Evolutionary conservation across 2,888 invertebrate species (phyloP).

Genomic region (Andrena haemorrhoa): DNA sequence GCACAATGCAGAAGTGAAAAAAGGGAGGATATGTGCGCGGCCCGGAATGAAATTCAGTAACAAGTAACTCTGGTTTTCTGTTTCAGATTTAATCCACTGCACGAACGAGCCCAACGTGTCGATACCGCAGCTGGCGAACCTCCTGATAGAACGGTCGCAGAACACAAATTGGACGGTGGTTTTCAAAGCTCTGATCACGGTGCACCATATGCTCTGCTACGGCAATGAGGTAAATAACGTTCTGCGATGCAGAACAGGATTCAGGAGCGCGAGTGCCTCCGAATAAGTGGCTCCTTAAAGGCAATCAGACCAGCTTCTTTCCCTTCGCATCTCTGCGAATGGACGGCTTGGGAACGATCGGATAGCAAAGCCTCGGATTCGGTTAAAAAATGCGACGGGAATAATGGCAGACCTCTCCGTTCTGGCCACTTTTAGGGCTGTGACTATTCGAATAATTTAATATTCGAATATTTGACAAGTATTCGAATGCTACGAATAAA

Average conservation of each 20-base stretch:
- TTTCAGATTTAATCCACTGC: constrained; percentile 98
- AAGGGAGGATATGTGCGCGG: no score
- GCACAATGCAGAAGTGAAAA: no score
- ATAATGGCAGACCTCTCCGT: neutral
- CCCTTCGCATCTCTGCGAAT: neutral
- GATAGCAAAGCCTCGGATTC: neutral
- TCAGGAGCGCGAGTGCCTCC: neutral
- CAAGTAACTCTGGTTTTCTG: neutral
- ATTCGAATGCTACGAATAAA: no score
- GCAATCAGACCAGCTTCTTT: constrained; percentile 15
- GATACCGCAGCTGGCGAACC: constrained; percentile 99
- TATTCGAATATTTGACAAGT: no score
- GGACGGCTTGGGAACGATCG: neutral
- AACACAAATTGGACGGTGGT: constrained; percentile 99
- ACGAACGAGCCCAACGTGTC: constrained; percentile 99
- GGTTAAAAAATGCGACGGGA: neutral
- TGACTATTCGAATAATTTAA: no score
- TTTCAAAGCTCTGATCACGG: constrained; percentile 98
- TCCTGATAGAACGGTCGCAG: constrained; percentile 98
- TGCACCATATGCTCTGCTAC: constrained; percentile 99
- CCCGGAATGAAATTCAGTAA: neutral
- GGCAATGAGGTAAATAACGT: constrained; percentile 96
- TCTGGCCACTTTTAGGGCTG: constrained; percentile 1
- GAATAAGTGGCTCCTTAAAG: constrained; percentile 15
- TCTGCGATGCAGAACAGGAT: constrained; percentile 23